Evolutionary conservation across 2,113 vertebrate species (phyloP).

Genomic region (Capricornis sumatraensis): DNA sequence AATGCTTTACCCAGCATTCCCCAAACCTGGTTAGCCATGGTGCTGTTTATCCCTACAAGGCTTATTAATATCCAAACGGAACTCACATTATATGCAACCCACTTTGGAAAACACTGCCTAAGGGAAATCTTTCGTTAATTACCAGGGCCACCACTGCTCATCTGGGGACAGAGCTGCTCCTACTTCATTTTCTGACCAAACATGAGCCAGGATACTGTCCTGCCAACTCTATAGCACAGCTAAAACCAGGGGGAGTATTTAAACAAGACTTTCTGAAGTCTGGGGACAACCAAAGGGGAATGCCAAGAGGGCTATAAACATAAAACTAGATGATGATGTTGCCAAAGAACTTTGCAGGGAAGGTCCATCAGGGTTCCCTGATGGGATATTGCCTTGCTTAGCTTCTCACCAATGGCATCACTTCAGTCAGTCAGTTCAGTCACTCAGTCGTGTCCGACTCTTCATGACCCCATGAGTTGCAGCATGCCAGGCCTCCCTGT

Average conservation of each 20-base stretch:
- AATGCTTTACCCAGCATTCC: background rate
- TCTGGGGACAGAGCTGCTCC: background rate
- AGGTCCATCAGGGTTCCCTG: background rate
- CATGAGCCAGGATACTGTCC: background rate
- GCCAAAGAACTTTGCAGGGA: background rate
- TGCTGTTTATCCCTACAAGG: background rate
- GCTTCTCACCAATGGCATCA: background rate
- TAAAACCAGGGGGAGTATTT: background rate
- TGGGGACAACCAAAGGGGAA: background rate
- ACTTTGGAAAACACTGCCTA: conserved; percentile 50
- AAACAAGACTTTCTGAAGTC: background rate
- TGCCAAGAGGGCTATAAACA: background rate
- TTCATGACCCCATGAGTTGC: fast-evolving
- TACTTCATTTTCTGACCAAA: conserved; percentile 23
- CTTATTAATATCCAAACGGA: background rate
- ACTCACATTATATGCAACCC: background rate
- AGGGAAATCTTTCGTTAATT: conserved; percentile 62
- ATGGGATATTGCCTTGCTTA: background rate
- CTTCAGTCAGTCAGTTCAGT: too few relatives aligned
- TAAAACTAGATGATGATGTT: background rate
- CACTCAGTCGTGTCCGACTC: fast-evolving
- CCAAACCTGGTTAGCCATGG: background rate
- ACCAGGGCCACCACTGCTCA: background rate
- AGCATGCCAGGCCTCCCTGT: too few relatives aligned
- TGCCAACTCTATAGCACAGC: background rate